Base-by-base conservation (phyloP, 2,113 vertebrate genomes). In the Aptenodytes patagonicus region DNA sequence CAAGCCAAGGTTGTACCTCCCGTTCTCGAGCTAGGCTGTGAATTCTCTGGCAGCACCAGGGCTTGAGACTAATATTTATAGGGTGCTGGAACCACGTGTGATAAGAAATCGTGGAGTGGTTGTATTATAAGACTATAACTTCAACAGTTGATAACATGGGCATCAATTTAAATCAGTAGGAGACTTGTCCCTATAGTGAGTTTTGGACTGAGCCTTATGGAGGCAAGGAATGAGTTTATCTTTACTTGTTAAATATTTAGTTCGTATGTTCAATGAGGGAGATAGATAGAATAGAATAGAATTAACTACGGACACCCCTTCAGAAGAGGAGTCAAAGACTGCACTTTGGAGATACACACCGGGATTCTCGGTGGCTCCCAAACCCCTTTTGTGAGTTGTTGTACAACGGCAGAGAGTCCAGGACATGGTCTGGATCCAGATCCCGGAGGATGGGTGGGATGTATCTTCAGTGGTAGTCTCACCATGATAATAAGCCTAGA, bases 341-440 rank as follows among this genome's bases (percentile, higher is more conserved):
- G 42, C 38, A 20, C 25, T 58, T 72, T 42, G 60, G 70, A 84
- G 7, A 60, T 77, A 26, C 28, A 21, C 36, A 10, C 29, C 3
- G 3, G 17, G 13, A 82, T 71, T n/a, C 32, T 57, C 40, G 21
- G 15, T 1, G 1, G 29, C 5, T 88, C 15, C 34, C 0, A 0
- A 61, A 58, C 6, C 11, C 24, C 16, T 46, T 40, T 60, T 3
- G 6, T 18, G n/a, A 83, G 21, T 22, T 64, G 61, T 75, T 5
- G 1, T 64, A 49, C 18, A 40, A 47, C 71, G 68, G 26, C 6
- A 73, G 28, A 69, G 17, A 60, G 44, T 5, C 12, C 38, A 36
- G 65, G 44, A 40, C 24, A 38, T 0, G 3, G 40, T n/a, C 44
- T 76, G 65, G 22, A 54, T 87, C 38, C 31, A 73, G 58, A 55